A percentile compares a stretch with the other conserved stretches of the same genome.
phyloP scores from a whole-genome alignment of 2,113 vertebrate genomes.

The Corvus hawaiiensis region DNA sequence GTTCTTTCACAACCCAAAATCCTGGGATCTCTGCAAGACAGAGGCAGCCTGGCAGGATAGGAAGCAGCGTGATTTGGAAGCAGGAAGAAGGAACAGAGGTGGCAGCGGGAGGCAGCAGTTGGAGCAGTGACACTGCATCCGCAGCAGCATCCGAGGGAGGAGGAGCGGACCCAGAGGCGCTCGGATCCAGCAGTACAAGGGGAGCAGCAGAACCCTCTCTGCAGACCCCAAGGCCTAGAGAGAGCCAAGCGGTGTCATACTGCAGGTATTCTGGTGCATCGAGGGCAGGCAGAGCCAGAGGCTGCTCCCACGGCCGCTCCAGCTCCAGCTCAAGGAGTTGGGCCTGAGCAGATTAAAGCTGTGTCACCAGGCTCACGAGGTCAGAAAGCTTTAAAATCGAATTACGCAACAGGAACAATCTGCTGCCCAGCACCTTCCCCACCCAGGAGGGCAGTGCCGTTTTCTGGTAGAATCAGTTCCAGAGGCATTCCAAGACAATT shows the following conservation, averaged over 20 bases:
- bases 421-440: background rate
- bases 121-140: background rate
- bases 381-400: background rate
- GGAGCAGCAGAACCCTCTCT: background rate
- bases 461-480: background rate
- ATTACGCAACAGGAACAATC: background rate
- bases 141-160: background rate
- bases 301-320: rapidly evolving
- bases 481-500: background rate
- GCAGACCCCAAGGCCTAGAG: background rate
- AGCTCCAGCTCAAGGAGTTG: background rate
- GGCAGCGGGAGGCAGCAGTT: background rate
- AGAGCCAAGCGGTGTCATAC: rapidly evolving
- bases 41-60: background rate
- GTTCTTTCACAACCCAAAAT: background rate
- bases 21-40: background rate
- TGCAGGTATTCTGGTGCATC: rapidly evolving
- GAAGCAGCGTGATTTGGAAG: constrained; percentile 7
- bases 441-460: background rate
- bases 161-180: background rate
- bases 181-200: rapidly evolving
- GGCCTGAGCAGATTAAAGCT: background rate
- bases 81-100: background rate
- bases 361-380: background rate
- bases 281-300: background rate